These are phyloP conservation scores for Aphidius gifuensis DNA, from an alignment of 1,140 invertebrate genomes.

Conservation along the genomic window DNA sequence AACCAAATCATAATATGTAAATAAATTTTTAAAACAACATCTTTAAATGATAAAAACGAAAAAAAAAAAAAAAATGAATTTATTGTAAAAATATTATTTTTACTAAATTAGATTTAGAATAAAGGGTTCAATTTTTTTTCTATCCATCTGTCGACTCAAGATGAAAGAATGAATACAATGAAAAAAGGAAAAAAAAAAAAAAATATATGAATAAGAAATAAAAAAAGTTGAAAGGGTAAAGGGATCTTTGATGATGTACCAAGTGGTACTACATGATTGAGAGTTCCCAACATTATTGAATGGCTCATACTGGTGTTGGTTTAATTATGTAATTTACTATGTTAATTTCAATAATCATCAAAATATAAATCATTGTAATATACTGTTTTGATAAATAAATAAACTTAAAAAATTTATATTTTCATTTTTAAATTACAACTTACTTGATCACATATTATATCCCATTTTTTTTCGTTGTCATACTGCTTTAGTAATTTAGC, in stretches of 20 bases:
- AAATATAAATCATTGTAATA: no score
- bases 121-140: no score
- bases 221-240: neutral
- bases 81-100: neutral
- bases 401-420: no score
- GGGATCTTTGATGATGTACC: no score
- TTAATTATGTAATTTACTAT: conserved; percentile 3
- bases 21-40: neutral
- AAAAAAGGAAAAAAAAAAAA: neutral
- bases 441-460: conserved; percentile 98
- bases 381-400: no score
- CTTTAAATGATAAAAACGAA: no score
- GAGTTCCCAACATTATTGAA: neutral
- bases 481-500: conserved; percentile 95
- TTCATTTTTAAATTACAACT: conserved; percentile 33
- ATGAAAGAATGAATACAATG: neutral
- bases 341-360: no score
- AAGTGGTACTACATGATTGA: neutral
- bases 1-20: neutral
- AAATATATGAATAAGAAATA: no score
- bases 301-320: neutral
- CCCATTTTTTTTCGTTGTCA: conserved; percentile 98
- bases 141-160: neutral
- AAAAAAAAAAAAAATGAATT: no score
- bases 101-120: neutral